A percentile compares a stretch with the other conserved stretches of the same genome.
Evolutionary conservation across 64 coral and sea anemone species (phyloP).

Genomic region (Porites australiensis): DNA sequence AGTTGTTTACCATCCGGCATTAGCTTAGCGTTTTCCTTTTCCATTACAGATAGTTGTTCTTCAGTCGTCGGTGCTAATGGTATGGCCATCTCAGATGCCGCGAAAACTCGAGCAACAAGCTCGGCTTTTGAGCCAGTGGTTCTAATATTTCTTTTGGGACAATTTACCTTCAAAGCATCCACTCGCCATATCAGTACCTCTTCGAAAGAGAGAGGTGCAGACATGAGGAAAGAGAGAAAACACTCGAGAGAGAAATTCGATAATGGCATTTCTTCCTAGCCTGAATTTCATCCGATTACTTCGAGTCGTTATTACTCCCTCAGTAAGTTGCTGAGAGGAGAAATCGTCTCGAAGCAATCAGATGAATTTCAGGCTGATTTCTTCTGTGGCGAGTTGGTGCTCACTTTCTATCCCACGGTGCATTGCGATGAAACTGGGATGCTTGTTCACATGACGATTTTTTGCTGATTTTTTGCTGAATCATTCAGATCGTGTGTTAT

Average conservation of each 20-base stretch:
- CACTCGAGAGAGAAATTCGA: neutral
- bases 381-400: neutral
- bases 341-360: too few relatives aligned
- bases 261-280: neutral
- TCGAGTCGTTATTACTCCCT: too few relatives aligned
- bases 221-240: neutral
- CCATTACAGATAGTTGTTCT: constrained; percentile 48
- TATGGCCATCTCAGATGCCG: constrained; percentile 11
- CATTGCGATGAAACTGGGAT: neutral
- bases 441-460: too few relatives aligned
- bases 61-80: constrained; percentile 57
- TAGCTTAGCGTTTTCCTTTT: constrained; percentile 62
- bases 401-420: neutral
- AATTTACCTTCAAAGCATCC: neutral
- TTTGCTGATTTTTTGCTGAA: too few relatives aligned
- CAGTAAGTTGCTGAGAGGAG: too few relatives aligned
- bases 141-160: neutral
- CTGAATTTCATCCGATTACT: too few relatives aligned
- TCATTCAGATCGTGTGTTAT: too few relatives aligned
- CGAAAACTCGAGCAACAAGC: neutral
- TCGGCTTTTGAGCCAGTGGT: constrained; percentile 7
- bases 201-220: constrained; percentile 6
- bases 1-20: constrained; percentile 40
- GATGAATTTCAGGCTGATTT: too few relatives aligned
- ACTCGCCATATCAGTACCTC: neutral